Evolutionary conservation across 2,888 invertebrate species (phyloP), one percentile per base, ranked within the genome.

Genomic region (Mesorhabditis spiculigera): DNA sequence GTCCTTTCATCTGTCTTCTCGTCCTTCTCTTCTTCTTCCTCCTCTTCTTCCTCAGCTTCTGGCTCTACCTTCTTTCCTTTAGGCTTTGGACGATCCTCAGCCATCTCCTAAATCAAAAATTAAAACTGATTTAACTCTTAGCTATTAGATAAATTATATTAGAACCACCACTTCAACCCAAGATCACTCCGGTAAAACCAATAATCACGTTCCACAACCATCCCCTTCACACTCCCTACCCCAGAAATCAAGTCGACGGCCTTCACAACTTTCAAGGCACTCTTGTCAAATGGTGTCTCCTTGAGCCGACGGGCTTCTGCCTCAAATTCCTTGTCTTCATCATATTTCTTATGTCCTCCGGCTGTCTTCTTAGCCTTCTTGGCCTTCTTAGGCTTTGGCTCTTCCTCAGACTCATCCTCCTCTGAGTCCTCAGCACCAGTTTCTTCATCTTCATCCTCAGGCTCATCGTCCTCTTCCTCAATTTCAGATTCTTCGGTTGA

Each of bases 61-160:
- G 58, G 58, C n/a, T 50, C 58, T 13, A n/a, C 58, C 58, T 50
- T n/a, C 58, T 50, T 50, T 50, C 58, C 10, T n/a, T 50, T 50
- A 1, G 58, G 58, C n/a, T 50, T 50, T 50, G n/a, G 10, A n/a
- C 8, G 8, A 50, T 50, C 58, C 10, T 50, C 58, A 10, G 8
- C n/a, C 58, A n/a, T 50, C n/a, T 50, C 58, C 58, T 50, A 50
- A 50, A 50, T 10, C 8, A 13, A 13, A 13, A 13, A 13, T 50
- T 50, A 50, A 50, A 50, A 50, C n/a, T 50, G n/a, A 50, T n/a
- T 13, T 10, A 50, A 13, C n/a, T 50, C 58, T 50, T 50, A n/a
- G n/a, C n/a, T 50, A 13, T n/a, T 50, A 13, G 58, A 13, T 50
- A 50, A 50, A 50, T 13, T 50, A 28, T 28, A 28, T 50, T 13